Evolutionary conservation across 2,113 vertebrate species (phyloP), one percentile per base, ranked within the genome.

Genomic region (Sisor rabdophorus): DNA sequence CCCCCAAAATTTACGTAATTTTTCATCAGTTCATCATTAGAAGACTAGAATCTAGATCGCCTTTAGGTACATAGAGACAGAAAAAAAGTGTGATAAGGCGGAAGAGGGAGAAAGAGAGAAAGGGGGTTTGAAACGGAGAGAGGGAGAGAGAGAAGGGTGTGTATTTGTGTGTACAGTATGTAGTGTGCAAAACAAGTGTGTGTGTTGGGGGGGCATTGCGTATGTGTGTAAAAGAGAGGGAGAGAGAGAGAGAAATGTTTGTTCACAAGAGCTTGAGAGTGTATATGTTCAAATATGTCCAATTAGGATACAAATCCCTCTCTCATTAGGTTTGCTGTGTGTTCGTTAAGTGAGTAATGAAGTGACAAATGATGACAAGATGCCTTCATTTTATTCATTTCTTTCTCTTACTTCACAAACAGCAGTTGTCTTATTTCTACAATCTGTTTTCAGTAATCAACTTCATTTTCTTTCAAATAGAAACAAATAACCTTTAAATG

Each of bases 321-420:
- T 50, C 69, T 82, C 54, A 79, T 79, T 76, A 80, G 13, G 30
- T 60, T 71, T 52, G 61, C 54, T 55, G 53, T 59, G 56, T 71
- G 73, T 56, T 70, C 26, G 56, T 60, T 81, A 83, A 44, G 76
- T 78, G 83, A 85, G 75, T 40, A 60, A 20, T 79, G 47, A 71
- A 56, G 78, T 75, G 80, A 68, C 71, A 73, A 47, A 47, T 70
- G 68, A 76, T 68, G 56, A 50, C 70, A 50, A 20, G 19, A 75
- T 20, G 52, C 28, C 48, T 47, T 6, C 47, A 9, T 58, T 73
- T 48, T 58, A 54, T 54, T 52, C 56, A 54, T 54, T 47, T 24
- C 11, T 28, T 74, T 69, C 28, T 36, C 59, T 26, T 30, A 22
- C 6, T 30, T 48, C 32, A 44, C 44, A 55, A n/a, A 24, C 78